Conservation (phyloP, 2,797 vertebrate species). For the Tiaroga cobitis region DNA sequence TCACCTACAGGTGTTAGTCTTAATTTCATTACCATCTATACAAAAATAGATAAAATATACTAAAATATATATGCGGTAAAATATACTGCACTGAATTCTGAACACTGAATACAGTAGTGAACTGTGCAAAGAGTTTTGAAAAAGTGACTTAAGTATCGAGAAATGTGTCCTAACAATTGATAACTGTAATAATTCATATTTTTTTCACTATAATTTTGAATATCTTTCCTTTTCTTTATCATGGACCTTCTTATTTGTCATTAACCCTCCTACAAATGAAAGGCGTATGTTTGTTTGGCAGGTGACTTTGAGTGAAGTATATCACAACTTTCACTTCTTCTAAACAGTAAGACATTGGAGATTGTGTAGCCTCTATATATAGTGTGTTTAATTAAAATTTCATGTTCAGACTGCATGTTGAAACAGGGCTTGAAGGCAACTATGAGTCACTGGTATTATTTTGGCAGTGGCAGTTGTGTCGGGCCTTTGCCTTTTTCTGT, state of each 20-base stretch:
- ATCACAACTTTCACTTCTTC: constrained; percentile 29
- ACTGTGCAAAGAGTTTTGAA: not conserved
- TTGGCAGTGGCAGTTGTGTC: constrained; percentile 69
- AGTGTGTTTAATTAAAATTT: constrained; percentile 74
- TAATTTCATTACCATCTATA: not conserved
- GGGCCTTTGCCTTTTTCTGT: constrained; percentile 67
- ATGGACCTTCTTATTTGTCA: not conserved
- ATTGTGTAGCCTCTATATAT: constrained; percentile 60
- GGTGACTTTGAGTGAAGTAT: not conserved
- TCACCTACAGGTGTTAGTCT: not conserved
- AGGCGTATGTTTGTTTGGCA: not conserved
- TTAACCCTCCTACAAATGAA: not conserved
- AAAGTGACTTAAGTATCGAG: not conserved
- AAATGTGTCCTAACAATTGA: not conserved
- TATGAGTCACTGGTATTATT: constrained; percentile 79
- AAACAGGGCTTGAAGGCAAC: constrained; percentile 76
- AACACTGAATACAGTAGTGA: not conserved
- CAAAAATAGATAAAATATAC: not conserved
- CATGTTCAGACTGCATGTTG: constrained; percentile 71
- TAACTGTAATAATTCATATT: not conserved
- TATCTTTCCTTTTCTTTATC: not conserved
- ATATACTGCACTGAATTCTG: not conserved
- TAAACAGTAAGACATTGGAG: constrained; percentile 55
- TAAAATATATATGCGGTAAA: not conserved
- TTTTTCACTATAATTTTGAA: not conserved